These are phyloP conservation scores for Elgaria multicarinata DNA, from an alignment of 2,113 vertebrate genomes.

Conservation along the genomic window DNA sequence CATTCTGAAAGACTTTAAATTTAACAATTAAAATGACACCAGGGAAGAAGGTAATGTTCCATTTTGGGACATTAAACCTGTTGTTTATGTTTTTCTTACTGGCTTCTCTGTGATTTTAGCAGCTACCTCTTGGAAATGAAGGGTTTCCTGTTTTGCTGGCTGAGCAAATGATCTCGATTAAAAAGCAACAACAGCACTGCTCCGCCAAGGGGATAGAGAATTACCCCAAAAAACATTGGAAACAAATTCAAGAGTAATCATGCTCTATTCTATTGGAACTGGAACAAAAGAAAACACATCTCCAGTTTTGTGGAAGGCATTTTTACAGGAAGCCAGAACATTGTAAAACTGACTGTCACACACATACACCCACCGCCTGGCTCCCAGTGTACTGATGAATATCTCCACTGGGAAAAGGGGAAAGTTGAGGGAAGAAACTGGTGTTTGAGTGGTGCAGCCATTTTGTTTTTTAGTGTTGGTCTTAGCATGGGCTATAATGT, in stretches of 20 bases:
- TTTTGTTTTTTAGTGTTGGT: no score
- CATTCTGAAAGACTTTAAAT: slow-evolving; percentile 55
- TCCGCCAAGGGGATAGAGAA: not conserved
- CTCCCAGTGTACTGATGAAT: no score
- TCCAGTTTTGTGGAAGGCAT: not conserved
- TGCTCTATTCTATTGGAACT: not conserved
- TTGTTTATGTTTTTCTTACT: slow-evolving; percentile 54
- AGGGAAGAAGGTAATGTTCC: slow-evolving; percentile 56
- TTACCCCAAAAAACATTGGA: not conserved
- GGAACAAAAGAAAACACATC: not conserved
- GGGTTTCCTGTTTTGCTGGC: slow-evolving; percentile 34
- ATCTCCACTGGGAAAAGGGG: no score
- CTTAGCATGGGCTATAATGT: no score
- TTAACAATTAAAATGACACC: slow-evolving; percentile 61
- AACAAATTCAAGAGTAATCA: not conserved
- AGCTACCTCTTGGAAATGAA: slow-evolving; percentile 26
- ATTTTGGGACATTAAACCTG: slow-evolving; percentile 54
- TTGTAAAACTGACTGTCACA: no score
- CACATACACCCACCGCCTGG: no score
- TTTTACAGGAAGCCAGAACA: not conserved
- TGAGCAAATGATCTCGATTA: slow-evolving; percentile 29
- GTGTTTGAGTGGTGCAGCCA: no score
- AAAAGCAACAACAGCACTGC: no score
- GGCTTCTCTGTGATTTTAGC: slow-evolving; percentile 46
- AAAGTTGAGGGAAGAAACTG: no score